A percentile compares a stretch with the other conserved stretches of the same genome.
Evolutionary conservation across 2,888 invertebrate genomes (phyloP).

Genomic region (Nomada hirtipes): DNA sequence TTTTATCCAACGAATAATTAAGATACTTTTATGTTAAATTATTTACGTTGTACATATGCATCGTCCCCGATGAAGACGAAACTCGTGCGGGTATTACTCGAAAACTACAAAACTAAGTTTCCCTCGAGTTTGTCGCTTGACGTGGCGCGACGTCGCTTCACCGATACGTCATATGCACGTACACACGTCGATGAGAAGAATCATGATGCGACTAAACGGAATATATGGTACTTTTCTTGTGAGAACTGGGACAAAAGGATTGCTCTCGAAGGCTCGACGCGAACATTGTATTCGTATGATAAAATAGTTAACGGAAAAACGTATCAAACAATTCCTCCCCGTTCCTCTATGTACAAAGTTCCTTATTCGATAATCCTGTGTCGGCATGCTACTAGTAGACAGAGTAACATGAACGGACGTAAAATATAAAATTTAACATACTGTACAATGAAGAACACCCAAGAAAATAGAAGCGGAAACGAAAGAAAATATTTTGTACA

Average conservation of each 20-base stretch:
- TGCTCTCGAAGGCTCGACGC: slow-evolving; percentile 12
- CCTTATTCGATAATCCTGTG: slow-evolving; percentile 27
- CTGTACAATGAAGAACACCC: slow-evolving; percentile 49
- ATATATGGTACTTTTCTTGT: neutral
- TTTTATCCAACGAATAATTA: slow-evolving; percentile 22
- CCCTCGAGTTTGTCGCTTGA: slow-evolving; percentile 14
- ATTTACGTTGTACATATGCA: slow-evolving; percentile 1
- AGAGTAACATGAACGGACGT: slow-evolving; percentile 34
- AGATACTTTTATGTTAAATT: slow-evolving; percentile 22
- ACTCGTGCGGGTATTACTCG: slow-evolving; percentile 36
- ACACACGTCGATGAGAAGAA: neutral
- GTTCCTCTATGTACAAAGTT: slow-evolving; percentile 53
- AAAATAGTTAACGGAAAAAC: slow-evolving; percentile 38
- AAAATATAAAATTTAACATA: slow-evolving; percentile 55
- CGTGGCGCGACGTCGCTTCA: neutral
- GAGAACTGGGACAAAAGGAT: slow-evolving; percentile 18
- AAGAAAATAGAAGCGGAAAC: slow-evolving; percentile 7
- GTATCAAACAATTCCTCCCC: slow-evolving; percentile 40
- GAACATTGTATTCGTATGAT: slow-evolving; percentile 13
- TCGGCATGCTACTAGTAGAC: slow-evolving; percentile 35
- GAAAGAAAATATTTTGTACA: slow-evolving; percentile 55
- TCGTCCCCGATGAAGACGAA: neutral
- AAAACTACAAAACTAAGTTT: slow-evolving; percentile 22
- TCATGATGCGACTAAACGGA: slow-evolving; percentile 10
- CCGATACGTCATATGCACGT: neutral